Evolutionary conservation across 2,888 invertebrate genomes (phyloP).

Genomic region (Coleophora deauratella): DNA sequence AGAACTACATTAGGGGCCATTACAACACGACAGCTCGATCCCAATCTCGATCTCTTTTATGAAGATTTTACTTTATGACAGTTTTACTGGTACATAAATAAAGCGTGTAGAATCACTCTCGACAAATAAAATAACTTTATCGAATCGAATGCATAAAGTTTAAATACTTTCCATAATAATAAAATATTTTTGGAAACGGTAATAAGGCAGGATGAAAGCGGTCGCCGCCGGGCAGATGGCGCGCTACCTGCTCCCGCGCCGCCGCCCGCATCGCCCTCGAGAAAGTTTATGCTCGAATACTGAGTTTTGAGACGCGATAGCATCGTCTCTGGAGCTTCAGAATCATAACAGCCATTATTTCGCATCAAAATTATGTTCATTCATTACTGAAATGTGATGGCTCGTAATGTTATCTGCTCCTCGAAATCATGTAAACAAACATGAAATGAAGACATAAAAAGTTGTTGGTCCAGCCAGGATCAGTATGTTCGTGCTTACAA

Average conservation of each 20-base stretch:
- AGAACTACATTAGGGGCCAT: conserved; percentile 51
- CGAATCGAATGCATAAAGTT: conserved; percentile 53
- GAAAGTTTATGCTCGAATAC: conserved; percentile 41
- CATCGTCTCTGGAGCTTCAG: neutral
- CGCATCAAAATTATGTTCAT: neutral
- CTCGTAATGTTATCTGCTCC: neutral
- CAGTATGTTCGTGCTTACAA: conserved; percentile 22
- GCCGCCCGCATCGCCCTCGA: conserved; percentile 26
- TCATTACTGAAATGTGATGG: neutral
- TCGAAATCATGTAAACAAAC: neutral
- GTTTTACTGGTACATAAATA: conserved; percentile 65
- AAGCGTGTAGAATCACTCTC: conserved; percentile 48
- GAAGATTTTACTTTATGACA: conserved; percentile 64
- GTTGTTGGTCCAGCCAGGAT: conserved; percentile 17
- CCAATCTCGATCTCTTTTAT: conserved; percentile 45
- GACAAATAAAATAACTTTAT: conserved; percentile 65
- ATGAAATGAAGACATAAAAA: neutral
- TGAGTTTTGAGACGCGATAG: conserved; percentile 26
- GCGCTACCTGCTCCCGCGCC: conserved; percentile 45
- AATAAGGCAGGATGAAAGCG: conserved; percentile 66
- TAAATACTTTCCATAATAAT: conserved; percentile 64
- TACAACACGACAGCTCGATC: conserved; percentile 30
- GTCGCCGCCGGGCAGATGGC: conserved; percentile 63
- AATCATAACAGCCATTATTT: neutral
- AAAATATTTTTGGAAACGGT: conserved; percentile 67